These are phyloP conservation scores for Meliscaeva auricollis DNA, from an alignment of 2,888 invertebrate genomes.

Conservation along the genomic window DNA sequence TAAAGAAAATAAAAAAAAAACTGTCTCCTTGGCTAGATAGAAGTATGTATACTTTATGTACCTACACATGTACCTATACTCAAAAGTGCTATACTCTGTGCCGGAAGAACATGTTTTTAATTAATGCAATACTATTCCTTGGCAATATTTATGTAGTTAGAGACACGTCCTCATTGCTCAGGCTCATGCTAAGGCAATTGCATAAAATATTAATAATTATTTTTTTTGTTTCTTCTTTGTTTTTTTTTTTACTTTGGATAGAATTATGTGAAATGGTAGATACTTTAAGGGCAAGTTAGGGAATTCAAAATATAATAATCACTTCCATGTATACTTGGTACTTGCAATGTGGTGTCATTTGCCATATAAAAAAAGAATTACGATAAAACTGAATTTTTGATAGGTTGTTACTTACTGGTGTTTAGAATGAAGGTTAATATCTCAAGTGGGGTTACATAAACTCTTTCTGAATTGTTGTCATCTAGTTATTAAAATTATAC, in stretches of 20 bases:
- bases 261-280: neutral
- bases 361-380: too few relatives aligned
- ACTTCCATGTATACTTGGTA: too few relatives aligned
- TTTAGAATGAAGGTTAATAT: too few relatives aligned
- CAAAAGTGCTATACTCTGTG: conserved; percentile 27
- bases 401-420: too few relatives aligned
- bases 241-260: neutral
- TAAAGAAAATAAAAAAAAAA: conserved; percentile 13
- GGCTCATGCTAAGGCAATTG: conserved; percentile 44
- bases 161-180: conserved; percentile 35
- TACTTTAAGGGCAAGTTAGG: conserved; percentile 7
- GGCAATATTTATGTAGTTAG: conserved; percentile 46
- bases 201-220: conserved; percentile 34
- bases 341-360: too few relatives aligned
- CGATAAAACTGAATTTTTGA: too few relatives aligned
- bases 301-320: neutral
- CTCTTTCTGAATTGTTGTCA: too few relatives aligned
- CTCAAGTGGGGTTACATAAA: too few relatives aligned
- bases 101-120: conserved; percentile 65
- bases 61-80: conserved; percentile 3
- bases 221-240: conserved; percentile 1
- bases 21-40: conserved; percentile 22
- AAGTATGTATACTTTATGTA: neutral
- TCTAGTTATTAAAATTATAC: too few relatives aligned
- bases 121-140: conserved; percentile 60